Percentiles rank a stretch among this genome's conserved stretches.
Evolutionary conservation across 2,797 vertebrate genomes (phyloP).

Genomic region (Crotalus adamanteus): DNA sequence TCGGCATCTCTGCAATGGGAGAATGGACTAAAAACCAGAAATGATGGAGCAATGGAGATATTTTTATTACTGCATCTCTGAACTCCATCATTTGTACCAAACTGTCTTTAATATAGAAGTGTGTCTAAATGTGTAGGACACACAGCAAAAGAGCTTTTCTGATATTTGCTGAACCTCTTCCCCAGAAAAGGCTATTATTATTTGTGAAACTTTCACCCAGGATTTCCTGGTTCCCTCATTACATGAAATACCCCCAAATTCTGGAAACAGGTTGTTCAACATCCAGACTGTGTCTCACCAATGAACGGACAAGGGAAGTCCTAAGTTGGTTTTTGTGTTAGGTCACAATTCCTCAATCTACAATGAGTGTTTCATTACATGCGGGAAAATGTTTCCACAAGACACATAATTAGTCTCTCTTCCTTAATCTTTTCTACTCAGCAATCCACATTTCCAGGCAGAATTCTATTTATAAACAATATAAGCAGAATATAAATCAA

Average conservation of each 20-base stretch:
- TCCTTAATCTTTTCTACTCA: background rate
- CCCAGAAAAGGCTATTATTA: background rate
- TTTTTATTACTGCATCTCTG: background rate
- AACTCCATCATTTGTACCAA: background rate
- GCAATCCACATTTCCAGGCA: background rate
- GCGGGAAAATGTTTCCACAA: background rate
- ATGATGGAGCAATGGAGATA: background rate
- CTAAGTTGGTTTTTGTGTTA: background rate
- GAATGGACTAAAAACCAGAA: background rate
- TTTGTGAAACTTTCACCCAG: background rate
- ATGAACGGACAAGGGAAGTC: background rate
- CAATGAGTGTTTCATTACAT: background rate
- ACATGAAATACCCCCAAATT: background rate
- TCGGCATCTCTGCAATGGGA: background rate
- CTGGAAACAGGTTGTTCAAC: background rate
- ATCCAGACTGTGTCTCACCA: background rate
- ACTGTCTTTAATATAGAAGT: background rate
- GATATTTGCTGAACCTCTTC: background rate
- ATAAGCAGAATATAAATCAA: background rate
- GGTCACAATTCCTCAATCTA: background rate
- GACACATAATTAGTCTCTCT: background rate
- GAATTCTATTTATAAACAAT: background rate
- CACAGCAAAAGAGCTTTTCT: background rate
- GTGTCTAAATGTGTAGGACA: background rate
- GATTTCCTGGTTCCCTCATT: background rate